A percentile compares a stretch with the other conserved stretches of the same genome.
Conservation (phyloP, 2,797 vertebrate species). For the Mormyrus hasselquistii region DNA sequence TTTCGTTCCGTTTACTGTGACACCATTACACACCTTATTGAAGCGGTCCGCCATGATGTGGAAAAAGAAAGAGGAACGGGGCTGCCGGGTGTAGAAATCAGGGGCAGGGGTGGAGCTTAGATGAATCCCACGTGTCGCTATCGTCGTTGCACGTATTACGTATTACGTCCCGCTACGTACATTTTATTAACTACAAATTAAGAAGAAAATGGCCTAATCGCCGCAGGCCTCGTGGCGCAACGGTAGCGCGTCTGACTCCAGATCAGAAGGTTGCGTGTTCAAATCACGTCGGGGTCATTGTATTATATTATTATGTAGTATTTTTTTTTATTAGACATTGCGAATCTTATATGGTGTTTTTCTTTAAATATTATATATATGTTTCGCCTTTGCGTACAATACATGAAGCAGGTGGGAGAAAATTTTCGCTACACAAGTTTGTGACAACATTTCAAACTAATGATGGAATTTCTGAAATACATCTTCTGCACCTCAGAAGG, state of each 20-base stretch:
- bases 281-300: conserved; percentile 43
- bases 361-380: not conserved
- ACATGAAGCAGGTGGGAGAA: not conserved
- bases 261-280: conserved; percentile 48
- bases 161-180: not conserved
- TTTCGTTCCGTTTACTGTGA: conserved; percentile 2
- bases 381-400: not conserved
- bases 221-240: conserved; percentile 43
- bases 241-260: conserved; percentile 49
- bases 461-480: not conserved
- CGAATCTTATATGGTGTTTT: not conserved
- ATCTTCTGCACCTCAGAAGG: not conserved
- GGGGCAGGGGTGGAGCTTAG: conserved; percentile 47
- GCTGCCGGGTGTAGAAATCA: conserved; percentile 58
- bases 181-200: not conserved
- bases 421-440: not conserved
- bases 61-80: conserved; percentile 71
- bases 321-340: not conserved
- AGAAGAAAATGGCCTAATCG: not conserved
- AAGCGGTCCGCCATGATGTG: conserved; percentile 76
- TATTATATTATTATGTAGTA: no score
- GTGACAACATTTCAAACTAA: not conserved
- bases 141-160: not conserved
- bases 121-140: not conserved
- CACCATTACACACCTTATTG: conserved; percentile 61